Evolutionary conservation across 2,113 vertebrate species (phyloP).

Genomic region (Siphamia tubifer): DNA sequence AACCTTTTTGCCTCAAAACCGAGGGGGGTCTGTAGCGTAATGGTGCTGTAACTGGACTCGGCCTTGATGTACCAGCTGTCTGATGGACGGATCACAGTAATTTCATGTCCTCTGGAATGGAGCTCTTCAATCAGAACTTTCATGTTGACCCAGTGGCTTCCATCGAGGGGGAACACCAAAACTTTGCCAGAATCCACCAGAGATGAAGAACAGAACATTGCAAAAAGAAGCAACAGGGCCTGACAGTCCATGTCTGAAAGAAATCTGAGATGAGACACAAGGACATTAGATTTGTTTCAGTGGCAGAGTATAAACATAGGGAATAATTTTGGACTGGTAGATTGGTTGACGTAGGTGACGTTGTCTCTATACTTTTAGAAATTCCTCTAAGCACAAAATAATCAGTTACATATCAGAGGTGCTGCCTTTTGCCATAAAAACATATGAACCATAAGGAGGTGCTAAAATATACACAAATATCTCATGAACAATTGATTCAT

Average conservation of each 20-base stretch:
- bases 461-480: too few relatives aligned
- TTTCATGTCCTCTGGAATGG: slow-evolving; percentile 56
- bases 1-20: slow-evolving; percentile 24
- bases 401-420: too few relatives aligned
- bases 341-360: too few relatives aligned
- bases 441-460: too few relatives aligned
- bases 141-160: slow-evolving; percentile 74
- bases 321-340: too few relatives aligned
- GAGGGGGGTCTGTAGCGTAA: not conserved
- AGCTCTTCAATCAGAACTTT: slow-evolving; percentile 59
- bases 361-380: too few relatives aligned
- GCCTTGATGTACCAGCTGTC: slow-evolving; percentile 62
- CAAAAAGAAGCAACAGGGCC: not conserved
- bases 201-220: slow-evolving; percentile 18
- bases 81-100: slow-evolving; percentile 42
- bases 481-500: too few relatives aligned
- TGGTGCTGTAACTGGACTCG: slow-evolving; percentile 50
- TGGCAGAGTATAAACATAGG: too few relatives aligned
- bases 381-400: too few relatives aligned
- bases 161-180: slow-evolving; percentile 57
- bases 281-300: too few relatives aligned
- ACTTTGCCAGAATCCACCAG: slow-evolving; percentile 48
- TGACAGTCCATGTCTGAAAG: slow-evolving; percentile 43
- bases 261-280: slow-evolving; percentile 25
- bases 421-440: too few relatives aligned